Evolutionary conservation across 2,797 vertebrate species (phyloP).

Genomic region (Enteromius paludinosus): DNA sequence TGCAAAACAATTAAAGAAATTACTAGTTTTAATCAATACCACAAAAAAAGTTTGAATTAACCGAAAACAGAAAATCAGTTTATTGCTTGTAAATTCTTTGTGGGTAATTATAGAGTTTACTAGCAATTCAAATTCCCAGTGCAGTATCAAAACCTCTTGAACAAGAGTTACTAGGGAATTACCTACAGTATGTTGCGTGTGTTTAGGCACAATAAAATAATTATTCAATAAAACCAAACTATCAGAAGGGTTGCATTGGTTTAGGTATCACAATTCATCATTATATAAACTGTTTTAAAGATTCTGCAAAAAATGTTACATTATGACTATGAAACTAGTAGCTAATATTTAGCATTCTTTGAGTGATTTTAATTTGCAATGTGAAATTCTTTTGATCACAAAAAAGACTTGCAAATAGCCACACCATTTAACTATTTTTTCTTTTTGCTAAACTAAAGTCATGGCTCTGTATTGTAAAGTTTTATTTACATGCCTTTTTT

Average conservation of each 20-base stretch:
- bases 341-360: background rate
- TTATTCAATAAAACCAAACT: background rate
- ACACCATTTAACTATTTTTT: background rate
- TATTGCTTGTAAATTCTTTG: background rate
- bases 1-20: background rate
- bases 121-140: background rate
- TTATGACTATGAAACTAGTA: background rate
- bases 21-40: background rate
- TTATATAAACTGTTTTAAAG: background rate
- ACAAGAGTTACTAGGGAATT: background rate
- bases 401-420: background rate
- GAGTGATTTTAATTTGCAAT: background rate
- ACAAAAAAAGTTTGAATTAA: background rate
- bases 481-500: background rate
- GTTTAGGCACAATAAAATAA: background rate
- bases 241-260: background rate
- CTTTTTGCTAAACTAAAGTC: background rate
- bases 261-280: background rate
- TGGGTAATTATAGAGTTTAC: background rate
- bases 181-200: background rate
- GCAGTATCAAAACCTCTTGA: background rate
- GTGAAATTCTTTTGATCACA: background rate
- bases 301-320: background rate
- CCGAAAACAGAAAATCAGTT: background rate
- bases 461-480: background rate